Evolutionary conservation across 2,888 invertebrate species (phyloP).

Genomic region (Thereva nobilitata): DNA sequence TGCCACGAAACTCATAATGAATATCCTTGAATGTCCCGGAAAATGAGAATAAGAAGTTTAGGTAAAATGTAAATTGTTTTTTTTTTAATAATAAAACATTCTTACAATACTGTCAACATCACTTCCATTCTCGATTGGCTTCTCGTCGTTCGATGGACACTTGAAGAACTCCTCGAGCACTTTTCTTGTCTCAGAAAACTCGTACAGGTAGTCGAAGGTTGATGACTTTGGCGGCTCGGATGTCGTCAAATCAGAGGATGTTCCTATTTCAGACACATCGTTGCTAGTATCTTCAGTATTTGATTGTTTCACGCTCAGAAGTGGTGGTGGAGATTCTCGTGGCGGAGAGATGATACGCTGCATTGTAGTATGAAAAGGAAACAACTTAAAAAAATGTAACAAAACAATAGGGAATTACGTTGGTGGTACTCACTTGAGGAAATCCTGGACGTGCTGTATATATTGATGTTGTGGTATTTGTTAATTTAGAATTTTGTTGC

Average conservation of each 20-base stretch:
- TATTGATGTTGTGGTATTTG: constrained; percentile 66
- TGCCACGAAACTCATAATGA: constrained; percentile 43
- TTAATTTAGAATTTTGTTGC: constrained; percentile 59
- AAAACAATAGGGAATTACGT: background rate
- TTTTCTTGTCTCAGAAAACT: constrained; percentile 89
- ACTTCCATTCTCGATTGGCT: constrained; percentile 59
- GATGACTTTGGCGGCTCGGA: constrained; percentile 60
- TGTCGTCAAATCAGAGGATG: constrained; percentile 56
- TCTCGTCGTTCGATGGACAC: constrained; percentile 71
- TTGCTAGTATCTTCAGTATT: constrained; percentile 59
- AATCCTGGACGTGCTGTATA: constrained; percentile 85
- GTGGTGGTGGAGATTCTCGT: constrained; percentile 50
- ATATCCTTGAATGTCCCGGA: constrained; percentile 43
- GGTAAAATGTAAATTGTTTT: constrained; percentile 11
- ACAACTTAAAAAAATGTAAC: background rate
- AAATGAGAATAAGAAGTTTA: constrained; percentile 17
- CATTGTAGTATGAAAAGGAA: constrained; percentile 8
- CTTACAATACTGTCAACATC: constrained; percentile 58
- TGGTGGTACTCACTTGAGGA: constrained; percentile 64
- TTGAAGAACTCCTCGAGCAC: constrained; percentile 90
- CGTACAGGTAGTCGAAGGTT: constrained; percentile 86
- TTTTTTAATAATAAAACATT: constrained; percentile 13
- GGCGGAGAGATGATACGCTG: constrained; percentile 56
- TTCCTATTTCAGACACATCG: constrained; percentile 58
- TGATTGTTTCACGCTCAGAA: constrained; percentile 47